Percentiles rank a stretch among this genome's conserved stretches.
Evolutionary conservation across 2,888 invertebrate species (phyloP).

Genomic region (Dicyrtoma fusca): DNA sequence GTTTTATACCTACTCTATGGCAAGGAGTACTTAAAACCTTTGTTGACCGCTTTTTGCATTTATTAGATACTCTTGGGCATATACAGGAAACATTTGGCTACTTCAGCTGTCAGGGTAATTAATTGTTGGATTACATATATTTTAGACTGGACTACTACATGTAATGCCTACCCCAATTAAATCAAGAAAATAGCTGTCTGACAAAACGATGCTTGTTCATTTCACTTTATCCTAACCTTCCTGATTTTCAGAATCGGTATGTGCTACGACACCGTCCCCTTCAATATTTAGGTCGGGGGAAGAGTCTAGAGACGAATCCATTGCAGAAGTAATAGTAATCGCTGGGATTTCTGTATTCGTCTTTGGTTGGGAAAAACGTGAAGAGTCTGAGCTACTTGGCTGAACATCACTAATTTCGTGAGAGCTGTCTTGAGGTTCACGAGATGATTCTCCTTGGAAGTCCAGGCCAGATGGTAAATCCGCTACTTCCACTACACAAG

Average conservation of each 20-base stretch:
- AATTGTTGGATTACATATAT: too few species aligned
- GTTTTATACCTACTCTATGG: too few species aligned
- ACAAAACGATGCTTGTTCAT: too few species aligned
- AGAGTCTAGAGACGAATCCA: slow-evolving; percentile 44
- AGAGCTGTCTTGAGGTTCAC: slow-evolving; percentile 16
- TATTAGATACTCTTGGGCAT: too few species aligned
- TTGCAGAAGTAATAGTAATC: slow-evolving; percentile 47
- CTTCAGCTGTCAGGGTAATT: too few species aligned
- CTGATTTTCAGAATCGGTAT: slow-evolving; percentile 20
- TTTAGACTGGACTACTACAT: too few species aligned
- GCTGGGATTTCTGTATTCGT: slow-evolving; percentile 42
- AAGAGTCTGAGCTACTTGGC: slow-evolving; percentile 49
- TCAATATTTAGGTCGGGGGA: slow-evolving; percentile 18
- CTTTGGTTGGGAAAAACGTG: slow-evolving; percentile 24
- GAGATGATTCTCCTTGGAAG: slow-evolving; percentile 24
- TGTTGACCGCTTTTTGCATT: too few species aligned
- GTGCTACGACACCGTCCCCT: slow-evolving; percentile 3
- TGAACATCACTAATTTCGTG: slow-evolving; percentile 49
- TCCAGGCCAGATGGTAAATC: slow-evolving; percentile 28
- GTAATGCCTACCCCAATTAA: too few species aligned
- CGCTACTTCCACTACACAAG: slow-evolving; percentile 5
- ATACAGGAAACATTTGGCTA: too few species aligned
- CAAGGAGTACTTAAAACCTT: too few species aligned
- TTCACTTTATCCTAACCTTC: slow-evolving; percentile 26
- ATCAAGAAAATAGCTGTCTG: not conserved